Evolutionary conservation across 2,113 vertebrate genomes (phyloP).

Genomic region (rat (Rattus norvegicus)): GRCr8 NC_086020.1:43078501-43079000

Average conservation of each 20-base stretch:
- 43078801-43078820: background rate
- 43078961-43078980: background rate
- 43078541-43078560: background rate
- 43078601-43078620: background rate
- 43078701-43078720: background rate
- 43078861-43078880: background rate
- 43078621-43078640: background rate
- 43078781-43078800: background rate
- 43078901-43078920: background rate
- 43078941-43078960: background rate
- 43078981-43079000: too few species aligned
- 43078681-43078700: background rate
- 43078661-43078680: background rate
- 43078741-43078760: background rate
- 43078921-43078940: background rate
- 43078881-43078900: background rate
- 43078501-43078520: background rate
- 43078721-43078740: background rate
- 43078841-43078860: background rate
- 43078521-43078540: background rate
- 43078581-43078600: background rate
- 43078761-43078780: background rate
- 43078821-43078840: background rate
- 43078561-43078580: conserved; percentile 21
- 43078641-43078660: background rate